phyloP scores from a whole-genome alignment of 2,113 vertebrate genomes.

The Rhinolophus sinicus region DNA sequence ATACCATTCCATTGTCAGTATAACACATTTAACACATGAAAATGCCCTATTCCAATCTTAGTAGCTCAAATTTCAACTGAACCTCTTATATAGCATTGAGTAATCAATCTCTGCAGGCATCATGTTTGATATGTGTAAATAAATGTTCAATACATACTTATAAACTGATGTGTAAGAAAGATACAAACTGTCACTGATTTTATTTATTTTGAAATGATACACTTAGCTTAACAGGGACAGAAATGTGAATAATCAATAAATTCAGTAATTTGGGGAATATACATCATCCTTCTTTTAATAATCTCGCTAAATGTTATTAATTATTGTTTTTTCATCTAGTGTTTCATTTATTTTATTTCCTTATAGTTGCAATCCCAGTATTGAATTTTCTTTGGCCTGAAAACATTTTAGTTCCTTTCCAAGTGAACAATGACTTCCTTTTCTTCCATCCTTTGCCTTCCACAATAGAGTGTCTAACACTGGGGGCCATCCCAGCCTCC shows the following conservation, averaged over 20 bases:
- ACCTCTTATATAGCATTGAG: background rate
- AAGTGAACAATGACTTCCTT: constrained; percentile 67
- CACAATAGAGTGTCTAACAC: constrained; percentile 52
- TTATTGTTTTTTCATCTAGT: background rate
- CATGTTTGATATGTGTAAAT: background rate
- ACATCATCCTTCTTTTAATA: background rate
- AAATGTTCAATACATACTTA: background rate
- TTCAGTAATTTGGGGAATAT: background rate
- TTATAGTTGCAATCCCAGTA: constrained; percentile 27
- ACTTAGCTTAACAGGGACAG: background rate
- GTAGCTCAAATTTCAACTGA: background rate
- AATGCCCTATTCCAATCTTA: background rate
- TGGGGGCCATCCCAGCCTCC: constrained; percentile 51
- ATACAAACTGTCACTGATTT: background rate
- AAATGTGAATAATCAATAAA: constrained; percentile 39
- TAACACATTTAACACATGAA: background rate
- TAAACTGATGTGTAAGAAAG: background rate
- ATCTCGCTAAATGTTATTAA: background rate
- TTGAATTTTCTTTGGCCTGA: constrained; percentile 64
- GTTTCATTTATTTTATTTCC: constrained; percentile 47
- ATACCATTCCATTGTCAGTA: background rate
- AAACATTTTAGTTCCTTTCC: constrained; percentile 58
- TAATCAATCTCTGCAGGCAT: background rate
- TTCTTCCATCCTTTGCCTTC: constrained; percentile 41
- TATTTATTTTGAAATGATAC: constrained; percentile 12